Percentiles rank a stretch among this genome's conserved stretches.
Evolutionary conservation across 1,140 invertebrate genomes (phyloP).

Genomic region (Lordiphosa stackelbergi): DNA sequence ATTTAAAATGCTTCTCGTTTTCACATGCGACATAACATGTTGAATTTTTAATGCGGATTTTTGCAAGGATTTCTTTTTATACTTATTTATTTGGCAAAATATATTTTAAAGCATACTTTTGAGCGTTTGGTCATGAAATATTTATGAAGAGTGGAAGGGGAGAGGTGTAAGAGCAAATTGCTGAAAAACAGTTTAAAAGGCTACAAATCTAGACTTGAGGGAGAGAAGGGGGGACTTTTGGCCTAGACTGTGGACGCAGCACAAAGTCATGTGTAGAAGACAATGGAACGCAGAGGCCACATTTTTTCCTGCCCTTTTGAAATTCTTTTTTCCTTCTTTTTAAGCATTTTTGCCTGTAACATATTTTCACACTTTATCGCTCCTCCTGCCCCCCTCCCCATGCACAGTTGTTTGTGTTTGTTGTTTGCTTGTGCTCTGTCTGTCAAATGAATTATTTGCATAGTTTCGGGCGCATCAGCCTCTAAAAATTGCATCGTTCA

Average conservation of each 20-base stretch:
- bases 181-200: constrained; percentile 28
- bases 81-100: constrained; percentile 27
- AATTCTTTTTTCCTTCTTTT: constrained; percentile 56
- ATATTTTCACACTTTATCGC: constrained; percentile 70
- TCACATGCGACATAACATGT: constrained; percentile 66
- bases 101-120: constrained; percentile 65
- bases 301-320: constrained; percentile 46
- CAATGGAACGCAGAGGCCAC: constrained; percentile 21
- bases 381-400: constrained; percentile 6
- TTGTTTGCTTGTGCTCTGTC: constrained; percentile 36
- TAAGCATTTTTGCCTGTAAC: constrained; percentile 33
- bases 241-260: constrained; percentile 13
- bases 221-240: constrained; percentile 40
- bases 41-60: constrained; percentile 67
- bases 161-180: neutral
- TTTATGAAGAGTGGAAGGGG: neutral
- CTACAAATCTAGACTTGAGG: constrained; percentile 27
- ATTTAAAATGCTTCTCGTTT: constrained; percentile 57
- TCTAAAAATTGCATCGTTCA: constrained; percentile 21
- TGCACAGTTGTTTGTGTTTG: constrained; percentile 18
- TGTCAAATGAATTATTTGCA: constrained; percentile 75
- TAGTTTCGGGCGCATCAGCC: constrained; percentile 52
- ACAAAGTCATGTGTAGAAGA: constrained; percentile 16
- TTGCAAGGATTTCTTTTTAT: constrained; percentile 31
- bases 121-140: constrained; percentile 22